These are phyloP conservation scores for Phania funesta DNA, from an alignment of 2,888 invertebrate species.

Conservation along the genomic window DNA sequence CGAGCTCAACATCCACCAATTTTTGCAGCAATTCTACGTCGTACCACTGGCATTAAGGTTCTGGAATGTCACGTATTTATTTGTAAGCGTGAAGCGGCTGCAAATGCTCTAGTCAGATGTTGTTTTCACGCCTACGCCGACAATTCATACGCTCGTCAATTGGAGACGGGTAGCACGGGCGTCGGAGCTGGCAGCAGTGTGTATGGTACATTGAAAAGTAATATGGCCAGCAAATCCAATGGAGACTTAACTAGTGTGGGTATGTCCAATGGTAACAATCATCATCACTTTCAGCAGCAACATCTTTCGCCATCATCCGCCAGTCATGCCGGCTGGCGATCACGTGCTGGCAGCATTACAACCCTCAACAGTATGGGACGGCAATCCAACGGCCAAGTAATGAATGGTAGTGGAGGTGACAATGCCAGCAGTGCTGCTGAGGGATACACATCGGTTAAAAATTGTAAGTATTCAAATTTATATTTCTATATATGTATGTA, in stretches of 20 bases:
- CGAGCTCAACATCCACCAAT: constrained; percentile 97
- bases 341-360: constrained; percentile 83
- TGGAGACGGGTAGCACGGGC: constrained; percentile 84
- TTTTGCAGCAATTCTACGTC: constrained; percentile 96
- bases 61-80: constrained; percentile 99
- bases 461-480: constrained; percentile 77
- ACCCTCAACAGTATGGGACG: constrained; percentile 83
- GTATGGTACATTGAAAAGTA: constrained; percentile 81
- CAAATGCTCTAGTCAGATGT: constrained; percentile 97
- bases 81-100: constrained; percentile 97
- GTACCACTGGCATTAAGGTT: constrained; percentile 98
- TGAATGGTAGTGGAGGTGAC: constrained; percentile 71
- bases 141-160: constrained; percentile 93
- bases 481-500: neutral
- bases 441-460: constrained; percentile 80
- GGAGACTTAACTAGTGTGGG: constrained; percentile 77
- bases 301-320: constrained; percentile 69
- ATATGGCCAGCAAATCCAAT: constrained; percentile 78
- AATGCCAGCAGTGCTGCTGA: constrained; percentile 79
- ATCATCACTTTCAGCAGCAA: constrained; percentile 69
- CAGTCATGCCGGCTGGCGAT: constrained; percentile 81
- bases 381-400: constrained; percentile 77
- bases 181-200: constrained; percentile 81
- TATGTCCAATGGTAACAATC: constrained; percentile 74
- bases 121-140: constrained; percentile 99